A percentile compares a stretch with the other conserved stretches of the same genome.
Conservation (phyloP, 2,797 vertebrate species). For the Streptopelia turtur region DNA sequence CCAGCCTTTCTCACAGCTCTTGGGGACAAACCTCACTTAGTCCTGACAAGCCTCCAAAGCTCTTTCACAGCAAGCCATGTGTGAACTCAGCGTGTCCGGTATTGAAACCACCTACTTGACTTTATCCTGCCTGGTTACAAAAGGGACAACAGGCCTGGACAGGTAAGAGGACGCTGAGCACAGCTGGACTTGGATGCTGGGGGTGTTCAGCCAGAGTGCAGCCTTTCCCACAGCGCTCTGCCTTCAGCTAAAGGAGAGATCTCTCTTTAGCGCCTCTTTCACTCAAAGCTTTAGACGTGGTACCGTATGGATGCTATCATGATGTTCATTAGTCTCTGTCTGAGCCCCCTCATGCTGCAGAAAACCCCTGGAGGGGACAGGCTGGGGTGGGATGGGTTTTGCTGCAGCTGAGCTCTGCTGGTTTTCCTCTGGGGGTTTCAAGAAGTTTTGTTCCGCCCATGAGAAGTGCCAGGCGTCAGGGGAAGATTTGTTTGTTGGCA, state of each 20-base stretch:
- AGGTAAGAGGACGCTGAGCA: not conserved
- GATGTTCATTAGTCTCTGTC: conserved; percentile 11
- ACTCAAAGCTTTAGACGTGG: not conserved
- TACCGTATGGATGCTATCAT: conserved; percentile 5
- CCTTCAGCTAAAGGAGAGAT: not conserved
- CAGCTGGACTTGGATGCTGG: not conserved
- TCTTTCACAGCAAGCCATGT: conserved; percentile 9
- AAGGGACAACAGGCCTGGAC: not conserved
- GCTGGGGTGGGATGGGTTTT: conserved; percentile 2
- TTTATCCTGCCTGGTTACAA: fast-evolving
- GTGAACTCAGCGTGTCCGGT: not conserved
- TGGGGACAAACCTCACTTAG: not conserved
- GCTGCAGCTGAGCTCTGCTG: conserved; percentile 5
- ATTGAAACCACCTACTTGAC: not conserved
- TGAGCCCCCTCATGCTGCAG: not conserved
- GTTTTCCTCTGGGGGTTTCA: conserved; percentile 5
- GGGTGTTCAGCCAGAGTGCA: not conserved
- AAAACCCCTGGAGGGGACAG: not conserved
- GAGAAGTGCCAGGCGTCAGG: conserved; percentile 33
- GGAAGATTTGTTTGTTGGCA: conserved; percentile 54
- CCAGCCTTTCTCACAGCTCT: not conserved
- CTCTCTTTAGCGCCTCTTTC: not conserved
- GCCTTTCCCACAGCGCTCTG: not conserved
- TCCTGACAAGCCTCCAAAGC: not conserved
- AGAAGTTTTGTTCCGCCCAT: conserved; percentile 23